Conservation (phyloP, 2,888 invertebrate species). For the Neocrepidodera transversa region DNA sequence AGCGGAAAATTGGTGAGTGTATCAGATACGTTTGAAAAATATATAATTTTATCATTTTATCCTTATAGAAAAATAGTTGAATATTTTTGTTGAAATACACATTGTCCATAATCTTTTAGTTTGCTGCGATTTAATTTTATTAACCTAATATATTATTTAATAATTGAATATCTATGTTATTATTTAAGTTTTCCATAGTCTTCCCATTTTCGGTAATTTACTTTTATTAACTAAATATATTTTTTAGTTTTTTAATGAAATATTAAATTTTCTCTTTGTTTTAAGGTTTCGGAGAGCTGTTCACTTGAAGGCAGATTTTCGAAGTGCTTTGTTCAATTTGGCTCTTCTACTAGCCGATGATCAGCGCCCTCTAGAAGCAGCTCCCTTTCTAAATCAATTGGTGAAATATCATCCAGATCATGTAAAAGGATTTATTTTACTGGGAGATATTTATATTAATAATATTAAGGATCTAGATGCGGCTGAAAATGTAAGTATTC, state of each 20-base stretch:
- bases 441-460: conserved; percentile 96
- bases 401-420: conserved; percentile 92
- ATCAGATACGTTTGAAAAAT: not conserved
- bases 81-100: too few species aligned
- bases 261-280: not conserved
- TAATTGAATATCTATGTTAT: too few species aligned
- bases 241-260: too few species aligned
- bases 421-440: conserved; percentile 89
- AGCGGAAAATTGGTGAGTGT: conserved; percentile 81
- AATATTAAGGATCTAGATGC: conserved; percentile 92
- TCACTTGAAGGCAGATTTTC: conserved; percentile 85
- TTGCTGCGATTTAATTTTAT: too few species aligned
- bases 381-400: conserved; percentile 89
- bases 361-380: conserved; percentile 87
- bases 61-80: too few species aligned
- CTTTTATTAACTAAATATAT: too few species aligned
- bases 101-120: too few species aligned
- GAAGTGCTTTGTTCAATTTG: conserved; percentile 93
- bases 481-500: conserved; percentile 82
- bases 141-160: too few species aligned
- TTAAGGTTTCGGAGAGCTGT: conserved; percentile 71
- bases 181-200: too few species aligned
- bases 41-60: too few species aligned
- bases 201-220: too few species aligned
- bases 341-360: conserved; percentile 89